Evolutionary conservation across 2,888 invertebrate genomes (phyloP).

Genomic region (Macaria liturata): DNA sequence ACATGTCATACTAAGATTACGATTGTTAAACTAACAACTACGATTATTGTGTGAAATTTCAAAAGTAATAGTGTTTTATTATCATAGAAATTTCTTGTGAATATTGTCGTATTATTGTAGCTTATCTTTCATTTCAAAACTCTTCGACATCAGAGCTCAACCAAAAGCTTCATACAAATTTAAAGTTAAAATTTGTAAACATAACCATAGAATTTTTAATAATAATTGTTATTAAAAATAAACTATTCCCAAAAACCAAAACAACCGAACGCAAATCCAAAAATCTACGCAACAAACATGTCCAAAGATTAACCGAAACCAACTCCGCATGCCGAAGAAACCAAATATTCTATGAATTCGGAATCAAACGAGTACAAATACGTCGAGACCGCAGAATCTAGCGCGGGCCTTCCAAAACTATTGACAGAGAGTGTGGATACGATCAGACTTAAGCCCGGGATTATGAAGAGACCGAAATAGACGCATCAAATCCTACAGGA

Average conservation of each 20-base stretch:
- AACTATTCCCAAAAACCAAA: conserved; percentile 21
- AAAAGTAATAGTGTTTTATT: too few species aligned
- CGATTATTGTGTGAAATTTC: too few species aligned
- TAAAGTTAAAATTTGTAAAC: too few species aligned
- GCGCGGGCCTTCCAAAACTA: conserved; percentile 79
- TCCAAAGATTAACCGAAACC: conserved; percentile 58
- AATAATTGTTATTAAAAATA: too few species aligned
- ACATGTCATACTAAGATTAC: too few species aligned
- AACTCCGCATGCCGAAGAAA: conserved; percentile 67
- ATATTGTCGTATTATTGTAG: too few species aligned
- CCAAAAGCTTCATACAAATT: too few species aligned
- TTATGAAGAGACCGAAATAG: conserved; percentile 83
- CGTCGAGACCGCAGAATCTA: conserved; percentile 76
- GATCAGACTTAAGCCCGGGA: conserved; percentile 81
- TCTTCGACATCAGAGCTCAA: too few species aligned
- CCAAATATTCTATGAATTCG: conserved; percentile 72
- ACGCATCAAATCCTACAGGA: conserved; percentile 80
- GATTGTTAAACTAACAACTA: too few species aligned
- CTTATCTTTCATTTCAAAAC: too few species aligned
- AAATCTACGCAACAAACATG: conserved; percentile 59
- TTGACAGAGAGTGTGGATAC: conserved; percentile 83
- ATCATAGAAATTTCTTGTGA: too few species aligned
- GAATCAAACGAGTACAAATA: conserved; percentile 65
- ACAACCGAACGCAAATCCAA: conserved; percentile 37
- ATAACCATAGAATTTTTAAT: too few species aligned